Conservation (phyloP, 2,888 invertebrate genomes). For the Eubasilissa splendida region DNA sequence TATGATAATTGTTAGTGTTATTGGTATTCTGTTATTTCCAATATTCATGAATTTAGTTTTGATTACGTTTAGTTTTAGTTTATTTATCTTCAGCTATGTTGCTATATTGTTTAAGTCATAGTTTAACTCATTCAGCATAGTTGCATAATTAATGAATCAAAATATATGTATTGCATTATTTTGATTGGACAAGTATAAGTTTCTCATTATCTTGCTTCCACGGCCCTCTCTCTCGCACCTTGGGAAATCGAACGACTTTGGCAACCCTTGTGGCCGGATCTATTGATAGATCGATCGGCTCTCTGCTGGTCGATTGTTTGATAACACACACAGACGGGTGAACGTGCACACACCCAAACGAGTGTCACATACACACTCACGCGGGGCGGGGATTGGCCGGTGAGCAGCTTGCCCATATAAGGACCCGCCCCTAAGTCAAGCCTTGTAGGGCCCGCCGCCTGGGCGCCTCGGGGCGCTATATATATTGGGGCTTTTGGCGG, state of each 20-base stretch:
- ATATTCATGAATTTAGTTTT: no score
- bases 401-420: conserved; percentile 22
- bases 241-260: neutral
- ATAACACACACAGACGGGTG: conserved; percentile 16
- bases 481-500: conserved; percentile 20
- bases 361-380: neutral
- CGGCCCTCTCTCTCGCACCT: no score
- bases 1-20: no score
- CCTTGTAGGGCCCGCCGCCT: conserved; percentile 14
- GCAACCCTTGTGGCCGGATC: conserved; percentile 12
- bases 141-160: no score
- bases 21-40: no score
- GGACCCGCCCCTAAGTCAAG: conserved; percentile 1
- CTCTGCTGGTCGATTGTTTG: conserved; percentile 8
- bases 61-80: no score
- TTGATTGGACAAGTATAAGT: no score
- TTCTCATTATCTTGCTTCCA: no score
- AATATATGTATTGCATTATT: no score
- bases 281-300: conserved; percentile 26
- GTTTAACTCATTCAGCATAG: no score
- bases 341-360: neutral
- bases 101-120: no score
- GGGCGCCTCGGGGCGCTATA: conserved; percentile 9
- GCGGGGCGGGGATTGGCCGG: neutral
- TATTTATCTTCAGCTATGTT: no score